Percentiles rank a stretch among this genome's conserved stretches.
These are phyloP conservation scores for Propsilocerus akamusi DNA, from an alignment of 1,140 invertebrate species.

Conservation along the genomic window DNA sequence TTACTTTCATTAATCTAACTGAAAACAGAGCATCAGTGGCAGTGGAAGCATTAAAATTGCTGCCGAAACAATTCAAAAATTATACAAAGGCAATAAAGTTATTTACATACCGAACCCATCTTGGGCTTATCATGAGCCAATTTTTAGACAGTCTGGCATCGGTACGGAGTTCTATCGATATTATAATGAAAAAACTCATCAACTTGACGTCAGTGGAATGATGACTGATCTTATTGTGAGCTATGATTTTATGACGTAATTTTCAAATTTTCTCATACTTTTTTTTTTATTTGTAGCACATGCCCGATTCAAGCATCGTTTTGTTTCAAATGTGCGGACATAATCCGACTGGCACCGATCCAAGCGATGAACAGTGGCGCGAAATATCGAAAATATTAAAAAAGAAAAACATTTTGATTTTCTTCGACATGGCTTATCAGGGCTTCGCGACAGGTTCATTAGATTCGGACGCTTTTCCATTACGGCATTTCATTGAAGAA, in stretches of 20 bases:
- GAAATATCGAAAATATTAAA: slow-evolving; percentile 57
- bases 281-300: slow-evolving; percentile 50
- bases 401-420: slow-evolving; percentile 76
- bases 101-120: background rate
- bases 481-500: slow-evolving; percentile 78
- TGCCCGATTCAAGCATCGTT: slow-evolving; percentile 83
- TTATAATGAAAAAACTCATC: background rate
- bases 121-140: background rate
- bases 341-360: slow-evolving; percentile 97
- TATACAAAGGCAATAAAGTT: background rate
- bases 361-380: slow-evolving; percentile 80
- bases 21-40: background rate
- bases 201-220: background rate
- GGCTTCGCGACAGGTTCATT: slow-evolving; percentile 85
- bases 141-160: background rate
- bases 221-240: background rate
- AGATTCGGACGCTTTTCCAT: slow-evolving; percentile 72
- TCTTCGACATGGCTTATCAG: slow-evolving; percentile 99
- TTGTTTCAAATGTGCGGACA: slow-evolving; percentile 96
- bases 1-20: too few relatives aligned
- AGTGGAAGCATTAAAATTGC: background rate
- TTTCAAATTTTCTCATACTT: too few relatives aligned
- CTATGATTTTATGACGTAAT: too few relatives aligned
- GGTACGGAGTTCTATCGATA: background rate
- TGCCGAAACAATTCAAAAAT: background rate